Evolutionary conservation across 2,888 invertebrate genomes (phyloP), one percentile per base, ranked within the genome.

Genomic region (Germaria angustata): DNA sequence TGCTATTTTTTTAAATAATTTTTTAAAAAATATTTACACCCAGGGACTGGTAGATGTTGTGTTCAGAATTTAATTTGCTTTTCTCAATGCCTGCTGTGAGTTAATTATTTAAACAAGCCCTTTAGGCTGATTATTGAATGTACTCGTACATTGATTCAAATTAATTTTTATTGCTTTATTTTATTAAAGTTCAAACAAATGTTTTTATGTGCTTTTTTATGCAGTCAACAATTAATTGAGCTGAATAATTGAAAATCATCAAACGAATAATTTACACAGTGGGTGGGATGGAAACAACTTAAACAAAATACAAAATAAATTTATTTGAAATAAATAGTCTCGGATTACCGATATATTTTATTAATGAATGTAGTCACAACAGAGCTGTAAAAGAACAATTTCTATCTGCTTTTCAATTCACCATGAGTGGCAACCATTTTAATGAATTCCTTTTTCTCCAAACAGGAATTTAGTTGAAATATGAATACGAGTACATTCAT

Each of bases 181-280:
- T 44, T 28, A 53, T 32, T 32, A 53, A 15, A 28, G 5, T 15
- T 32, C 32, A 36, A 57, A 36, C 34, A 36, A 57, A 57, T 36
- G 34, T 57, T 65, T 72, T 65, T 46, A 36, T 55, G 41, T 34
- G 49, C 11, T 44, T 75, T 39, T 63, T 49, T 20, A 36, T 36
- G 22, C 8, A 46, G 20, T 53, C 49, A 49, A 55, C 55, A 28
- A 36, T 17, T 46, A 32, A 36, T 36, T 20, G 66, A 36, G 28
- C 20, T 49, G 49, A 69, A 73, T 78, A 78, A 78, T 63, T 73
- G 59, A 78, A 81, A 78, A 78, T 73, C 77, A 69, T 69, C 63
- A 69, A 55, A 49, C 24, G 69, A 69, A 81, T 75, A 57, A 69
- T 78, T 78, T 78, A 55, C 72, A 78, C 81, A 63, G 68, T 66